These are phyloP conservation scores for Frankliniella fusca DNA, from an alignment of 2,888 invertebrate species.

Conservation along the genomic window DNA sequence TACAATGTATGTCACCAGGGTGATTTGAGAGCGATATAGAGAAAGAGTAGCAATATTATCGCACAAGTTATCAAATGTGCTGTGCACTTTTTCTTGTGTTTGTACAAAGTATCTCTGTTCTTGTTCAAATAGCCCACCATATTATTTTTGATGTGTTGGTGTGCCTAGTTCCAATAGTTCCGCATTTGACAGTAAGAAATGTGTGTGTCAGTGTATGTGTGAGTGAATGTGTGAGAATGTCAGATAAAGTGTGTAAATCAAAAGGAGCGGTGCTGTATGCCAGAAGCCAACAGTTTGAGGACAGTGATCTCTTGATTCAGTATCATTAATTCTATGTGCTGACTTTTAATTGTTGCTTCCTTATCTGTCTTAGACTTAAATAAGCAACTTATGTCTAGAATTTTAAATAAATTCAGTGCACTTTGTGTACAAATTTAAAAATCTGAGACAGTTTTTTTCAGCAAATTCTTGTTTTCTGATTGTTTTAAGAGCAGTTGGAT, in stretches of 20 bases:
- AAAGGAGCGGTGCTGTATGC: neutral
- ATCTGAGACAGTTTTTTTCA: too few species aligned
- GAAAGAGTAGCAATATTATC: neutral
- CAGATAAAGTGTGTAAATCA: neutral
- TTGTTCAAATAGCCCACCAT: neutral
- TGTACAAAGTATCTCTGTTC: neutral
- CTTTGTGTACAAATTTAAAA: too few species aligned
- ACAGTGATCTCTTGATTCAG: neutral
- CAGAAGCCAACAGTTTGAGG: conserved; percentile 1
- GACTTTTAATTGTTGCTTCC: neutral
- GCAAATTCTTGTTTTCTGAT: neutral
- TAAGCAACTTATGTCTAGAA: too few species aligned
- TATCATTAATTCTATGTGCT: conserved; percentile 3
- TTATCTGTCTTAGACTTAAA: neutral
- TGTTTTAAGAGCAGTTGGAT: neutral
- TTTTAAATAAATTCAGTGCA: too few species aligned
- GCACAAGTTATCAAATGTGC: neutral
- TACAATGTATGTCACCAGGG: neutral
- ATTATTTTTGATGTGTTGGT: conserved; percentile 7
- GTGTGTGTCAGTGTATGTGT: neutral
- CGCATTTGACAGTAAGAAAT: neutral
- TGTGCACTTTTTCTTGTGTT: neutral
- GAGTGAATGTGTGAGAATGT: neutral
- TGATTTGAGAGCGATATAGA: neutral
- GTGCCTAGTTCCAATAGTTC: conserved; percentile 20